Evolutionary conservation across 2,797 vertebrate genomes (phyloP), one percentile per base, ranked within the genome.

Genomic region (Betta splendens): DNA sequence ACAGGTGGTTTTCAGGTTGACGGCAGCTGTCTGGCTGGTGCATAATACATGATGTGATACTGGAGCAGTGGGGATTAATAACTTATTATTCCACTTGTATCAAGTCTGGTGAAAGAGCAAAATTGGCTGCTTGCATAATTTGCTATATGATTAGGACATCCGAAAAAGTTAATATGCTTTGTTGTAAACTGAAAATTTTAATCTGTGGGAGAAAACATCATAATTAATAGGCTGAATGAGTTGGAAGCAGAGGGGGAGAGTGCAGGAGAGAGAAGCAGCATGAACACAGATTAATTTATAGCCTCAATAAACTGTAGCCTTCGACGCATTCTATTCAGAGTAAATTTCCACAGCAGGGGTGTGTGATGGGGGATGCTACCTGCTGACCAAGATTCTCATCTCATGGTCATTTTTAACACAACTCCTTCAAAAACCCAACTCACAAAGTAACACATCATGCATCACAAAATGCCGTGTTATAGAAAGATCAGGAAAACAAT

Each of bases 11-110:
- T 83, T 79, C 83, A 80, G 71, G 74, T 58, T n/a, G 57, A 61
- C 52, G 77, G 75, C 75, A 81, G 80, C 69, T 70, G 74, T 18
- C 65, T 36, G 47, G 20, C 67, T 71, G 3, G 9, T 89, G 74
- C 83, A 89, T 91, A 82, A 89, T 84, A 45, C 26, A 90, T 86
- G 82, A 77, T 66, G 67, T 89, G 89, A 88, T 81, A 88, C 79
- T 62, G 78, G 88, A 90, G 87, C 63, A 72, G 64, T 31, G 47
- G 31, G 58, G 65, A 80, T 80, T 64, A 86, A 84, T 82, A 63
- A 87, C 80, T 75, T 61, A 83, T 81, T 71, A 59, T 70, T 74
- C 33, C 48, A 51, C 60, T 52, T 56, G 64, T 51, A 61, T 20
- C 2, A 23, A 56, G 48, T 69, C 46, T 36, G 45, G 31, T 26